Evolutionary conservation across 2,797 vertebrate species (phyloP).

Genomic region (Alcedo atthis): DNA sequence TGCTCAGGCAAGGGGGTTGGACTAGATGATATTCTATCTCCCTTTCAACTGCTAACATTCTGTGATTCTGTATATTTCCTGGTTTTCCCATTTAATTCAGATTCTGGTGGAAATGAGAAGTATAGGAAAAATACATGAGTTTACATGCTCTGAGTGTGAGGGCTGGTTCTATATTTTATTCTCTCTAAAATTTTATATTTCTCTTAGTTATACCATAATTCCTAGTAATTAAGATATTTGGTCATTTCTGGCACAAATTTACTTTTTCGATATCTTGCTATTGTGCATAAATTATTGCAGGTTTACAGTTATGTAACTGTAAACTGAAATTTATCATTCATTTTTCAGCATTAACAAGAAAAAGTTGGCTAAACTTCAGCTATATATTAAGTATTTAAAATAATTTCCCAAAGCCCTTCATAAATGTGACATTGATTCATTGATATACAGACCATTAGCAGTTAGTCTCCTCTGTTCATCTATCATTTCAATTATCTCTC

Average conservation of each 20-base stretch:
- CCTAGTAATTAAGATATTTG: background rate
- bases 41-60: too few species aligned
- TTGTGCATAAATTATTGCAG: background rate
- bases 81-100: background rate
- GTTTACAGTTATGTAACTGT: background rate
- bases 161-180: background rate
- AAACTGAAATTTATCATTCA: slow-evolving; percentile 34
- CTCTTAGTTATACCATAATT: background rate
- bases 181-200: background rate
- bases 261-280: background rate
- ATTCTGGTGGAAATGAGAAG: background rate
- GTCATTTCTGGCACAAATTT: background rate
- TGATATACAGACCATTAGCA: slow-evolving; percentile 78
- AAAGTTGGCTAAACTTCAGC: slow-evolving; percentile 69
- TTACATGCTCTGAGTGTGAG: background rate
- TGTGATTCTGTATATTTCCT: background rate
- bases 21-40: too few species aligned
- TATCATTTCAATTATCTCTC: slow-evolving; percentile 81
- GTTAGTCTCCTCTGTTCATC: slow-evolving; percentile 77
- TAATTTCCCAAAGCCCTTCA: slow-evolving; percentile 74
- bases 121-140: background rate
- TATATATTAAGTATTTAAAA: slow-evolving; percentile 72
- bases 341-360: slow-evolving; percentile 45
- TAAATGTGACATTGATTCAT: slow-evolving; percentile 81
- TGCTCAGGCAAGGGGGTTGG: too few species aligned